Evolutionary conservation across 2,113 vertebrate genomes (phyloP).

Genomic region (Irena cyanogastra): DNA sequence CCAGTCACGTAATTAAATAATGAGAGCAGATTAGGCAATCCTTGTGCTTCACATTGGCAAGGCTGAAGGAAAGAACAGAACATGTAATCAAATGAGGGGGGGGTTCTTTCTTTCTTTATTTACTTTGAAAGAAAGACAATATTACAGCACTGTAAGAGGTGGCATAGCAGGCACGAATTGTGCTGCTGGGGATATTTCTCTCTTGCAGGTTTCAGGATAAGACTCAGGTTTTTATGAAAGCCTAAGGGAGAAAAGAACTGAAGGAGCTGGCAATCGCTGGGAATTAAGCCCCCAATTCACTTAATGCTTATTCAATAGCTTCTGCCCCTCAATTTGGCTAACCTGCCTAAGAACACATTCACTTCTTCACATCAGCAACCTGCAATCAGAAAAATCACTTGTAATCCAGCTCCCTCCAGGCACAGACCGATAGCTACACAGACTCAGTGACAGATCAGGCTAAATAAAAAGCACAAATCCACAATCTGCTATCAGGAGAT

Average conservation of each 20-base stretch:
- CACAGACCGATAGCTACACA: fast-evolving
- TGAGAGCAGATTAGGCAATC: slow-evolving; percentile 39
- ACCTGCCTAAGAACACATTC: neutral
- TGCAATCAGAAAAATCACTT: neutral
- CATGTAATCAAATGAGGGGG: slow-evolving; percentile 2
- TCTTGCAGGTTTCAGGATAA: neutral
- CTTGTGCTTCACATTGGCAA: slow-evolving; percentile 7
- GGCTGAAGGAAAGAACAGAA: slow-evolving; percentile 40
- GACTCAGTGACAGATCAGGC: neutral
- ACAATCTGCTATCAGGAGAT: neutral
- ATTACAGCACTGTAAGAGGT: neutral
- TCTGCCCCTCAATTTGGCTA: neutral
- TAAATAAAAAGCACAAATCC: neutral
- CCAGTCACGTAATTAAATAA: slow-evolving; percentile 27
- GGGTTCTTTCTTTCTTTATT: neutral
- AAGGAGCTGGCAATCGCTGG: neutral
- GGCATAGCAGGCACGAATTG: neutral
- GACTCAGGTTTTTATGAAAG: neutral
- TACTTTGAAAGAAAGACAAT: neutral
- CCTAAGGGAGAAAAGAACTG: neutral
- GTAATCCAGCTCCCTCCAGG: neutral
- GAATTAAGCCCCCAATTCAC: neutral
- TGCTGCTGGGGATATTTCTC: neutral
- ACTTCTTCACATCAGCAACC: neutral
- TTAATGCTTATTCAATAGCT: neutral